Evolutionary conservation across 1,140 invertebrate species (phyloP), one percentile per base, ranked within the genome.

Genomic region (Rhagoletis zephyria): DNA sequence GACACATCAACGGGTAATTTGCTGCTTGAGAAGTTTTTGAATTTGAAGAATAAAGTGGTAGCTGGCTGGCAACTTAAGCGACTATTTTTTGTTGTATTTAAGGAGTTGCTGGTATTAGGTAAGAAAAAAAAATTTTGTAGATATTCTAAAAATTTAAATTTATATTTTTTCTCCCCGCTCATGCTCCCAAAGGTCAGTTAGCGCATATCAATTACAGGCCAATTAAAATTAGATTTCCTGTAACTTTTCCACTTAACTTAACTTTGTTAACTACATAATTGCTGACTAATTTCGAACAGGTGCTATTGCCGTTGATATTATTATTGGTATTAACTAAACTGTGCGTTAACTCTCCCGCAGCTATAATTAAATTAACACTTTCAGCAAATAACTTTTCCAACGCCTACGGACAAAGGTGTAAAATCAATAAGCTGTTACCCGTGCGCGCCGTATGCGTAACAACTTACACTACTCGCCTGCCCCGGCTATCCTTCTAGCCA

Each of bases 331-430:
- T 74, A 74, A 6, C 70, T 48, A 12, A 74, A 45, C 70, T 1
- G 4, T 3, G 70, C 70, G 45, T 16, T 51, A 48, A 74, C 45
- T 74, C 40, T 14, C 42, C n/a, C 40, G 12, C 16, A 42, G 4
- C 45, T 74, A 48, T 74, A 74, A 74, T 74, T 74, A 74, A 74
- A 74, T 74, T 74, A 48, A 48, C 70, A 74, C 70, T 74, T 74
- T 16, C 70, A 16, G 70, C 70, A 74, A 74, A 74, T 48, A 74
- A 74, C 7, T n/a, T 48, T 5, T 51, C 10, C 45, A 74, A 51
- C 70, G 70, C 70, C 70, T 30, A n/a, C 70, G 45, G 70, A 1
- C 70, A 74, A 74, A 51, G 40, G 45, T 74, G 12, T 74, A 74
- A n/a, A 74, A 74, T 74, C 70, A 74, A 74, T 74, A 74, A 51